phyloP scores from a whole-genome alignment of 2,113 vertebrate genomes.

The Gallinago jamesoni region DNA sequence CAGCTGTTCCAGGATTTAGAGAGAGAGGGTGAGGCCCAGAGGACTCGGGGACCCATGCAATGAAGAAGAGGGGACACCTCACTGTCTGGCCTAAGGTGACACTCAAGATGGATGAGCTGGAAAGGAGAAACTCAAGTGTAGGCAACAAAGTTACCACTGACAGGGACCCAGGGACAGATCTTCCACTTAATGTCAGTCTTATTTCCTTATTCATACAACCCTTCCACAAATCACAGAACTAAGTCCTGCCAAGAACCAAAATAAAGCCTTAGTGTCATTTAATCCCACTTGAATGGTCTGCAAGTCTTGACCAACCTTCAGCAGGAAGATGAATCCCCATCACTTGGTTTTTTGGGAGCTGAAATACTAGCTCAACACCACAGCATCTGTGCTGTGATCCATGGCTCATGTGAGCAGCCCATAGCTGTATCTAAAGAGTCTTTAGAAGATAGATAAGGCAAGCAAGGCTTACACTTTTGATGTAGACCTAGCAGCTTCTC shows the following conservation, averaged over 20 bases:
- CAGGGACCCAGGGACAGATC: not conserved
- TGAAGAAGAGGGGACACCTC: not conserved
- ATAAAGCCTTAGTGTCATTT: not conserved
- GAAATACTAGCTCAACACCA: not conserved
- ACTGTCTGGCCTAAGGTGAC: not conserved
- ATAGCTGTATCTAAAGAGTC: not conserved
- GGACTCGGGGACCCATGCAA: not conserved
- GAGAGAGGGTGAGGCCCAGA: not conserved
- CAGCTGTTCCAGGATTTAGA: not conserved
- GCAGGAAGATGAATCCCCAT: not conserved
- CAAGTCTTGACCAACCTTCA: not conserved
- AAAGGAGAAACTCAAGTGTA: not conserved
- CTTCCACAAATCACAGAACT: not conserved
- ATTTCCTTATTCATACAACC: not conserved
- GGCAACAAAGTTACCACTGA: not conserved
- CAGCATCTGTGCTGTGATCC: not conserved
- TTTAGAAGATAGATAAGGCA: not conserved
- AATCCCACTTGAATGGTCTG: not conserved
- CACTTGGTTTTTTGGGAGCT: not conserved
- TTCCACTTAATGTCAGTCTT: not conserved
- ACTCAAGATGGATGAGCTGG: not conserved
- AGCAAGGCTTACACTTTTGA: not conserved
- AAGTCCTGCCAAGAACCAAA: not conserved
- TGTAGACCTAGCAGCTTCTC: not conserved
- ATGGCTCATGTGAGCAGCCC: accelerated